Percentiles rank a stretch among this genome's conserved stretches.
phyloP scores from a whole-genome alignment of 1,140 invertebrate genomes.

The Pseudomyrmex flavicornis region DNA sequence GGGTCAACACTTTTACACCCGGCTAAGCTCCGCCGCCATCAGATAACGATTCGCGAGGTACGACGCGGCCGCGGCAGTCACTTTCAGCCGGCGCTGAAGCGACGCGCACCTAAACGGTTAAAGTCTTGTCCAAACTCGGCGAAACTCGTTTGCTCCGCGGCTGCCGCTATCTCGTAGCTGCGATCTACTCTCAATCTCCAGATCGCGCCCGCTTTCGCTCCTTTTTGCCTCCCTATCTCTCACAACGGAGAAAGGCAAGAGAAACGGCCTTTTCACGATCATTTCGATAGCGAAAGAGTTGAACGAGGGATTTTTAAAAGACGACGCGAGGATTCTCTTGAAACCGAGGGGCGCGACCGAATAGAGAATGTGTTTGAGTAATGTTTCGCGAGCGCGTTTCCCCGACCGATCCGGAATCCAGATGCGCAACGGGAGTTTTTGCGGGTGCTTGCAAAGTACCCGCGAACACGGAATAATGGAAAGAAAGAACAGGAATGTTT shows the following conservation, averaged over 20 bases:
- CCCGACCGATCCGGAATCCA: too few relatives aligned
- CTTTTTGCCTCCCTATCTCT: conserved; percentile 31
- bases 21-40: conserved; percentile 52
- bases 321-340: conserved; percentile 11
- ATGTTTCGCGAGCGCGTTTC: too few relatives aligned
- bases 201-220: conserved; percentile 38
- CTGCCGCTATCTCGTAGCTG: conserved; percentile 66
- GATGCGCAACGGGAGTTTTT: too few relatives aligned
- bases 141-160: conserved; percentile 73
- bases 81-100: conserved; percentile 61
- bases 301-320: conserved; percentile 3
- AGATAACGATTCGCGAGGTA: conserved; percentile 65
- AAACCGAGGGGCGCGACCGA: neutral
- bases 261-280: conserved; percentile 45
- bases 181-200: conserved; percentile 67
- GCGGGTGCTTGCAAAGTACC: too few relatives aligned
- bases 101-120: conserved; percentile 63
- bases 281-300: conserved; percentile 54
- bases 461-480: too few relatives aligned
- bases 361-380: neutral
- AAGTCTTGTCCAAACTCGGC: conserved; percentile 73
- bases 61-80: conserved; percentile 50
- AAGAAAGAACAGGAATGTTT: too few relatives aligned
- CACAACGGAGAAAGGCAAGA: conserved; percentile 20
- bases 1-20: conserved; percentile 71